Percentiles rank a stretch among this genome's conserved stretches.
Conservation (phyloP, 1,140 invertebrate genomes). For the Subanguina moxae region DNA sequence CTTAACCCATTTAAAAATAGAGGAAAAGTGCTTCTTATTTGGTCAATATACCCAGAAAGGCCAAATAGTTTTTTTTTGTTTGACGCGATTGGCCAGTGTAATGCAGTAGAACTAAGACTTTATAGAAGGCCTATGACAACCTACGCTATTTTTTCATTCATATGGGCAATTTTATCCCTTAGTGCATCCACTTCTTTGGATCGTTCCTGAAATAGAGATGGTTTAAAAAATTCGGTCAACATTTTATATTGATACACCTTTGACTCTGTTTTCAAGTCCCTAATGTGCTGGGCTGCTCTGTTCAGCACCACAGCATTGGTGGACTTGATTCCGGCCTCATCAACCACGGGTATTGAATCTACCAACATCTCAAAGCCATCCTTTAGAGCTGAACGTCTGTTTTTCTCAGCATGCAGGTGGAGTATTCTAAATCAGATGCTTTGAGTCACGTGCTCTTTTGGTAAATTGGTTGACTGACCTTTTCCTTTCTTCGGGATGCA, state of each 20-base stretch:
- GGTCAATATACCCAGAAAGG: too few species aligned
- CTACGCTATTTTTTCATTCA: slow-evolving; percentile 45
- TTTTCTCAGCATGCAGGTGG: slow-evolving; percentile 95
- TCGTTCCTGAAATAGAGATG: slow-evolving; percentile 2
- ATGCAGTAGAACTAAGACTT: too few species aligned
- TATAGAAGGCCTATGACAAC: too few species aligned
- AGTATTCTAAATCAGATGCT: slow-evolving; percentile 59
- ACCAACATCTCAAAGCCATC: slow-evolving; percentile 42
- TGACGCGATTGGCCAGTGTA: too few species aligned
- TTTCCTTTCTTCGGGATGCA: slow-evolving; percentile 58
- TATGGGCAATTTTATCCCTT: slow-evolving; percentile 35
- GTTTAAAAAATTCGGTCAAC: too few species aligned
- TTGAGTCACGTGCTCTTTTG: not conserved
- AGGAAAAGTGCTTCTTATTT: too few species aligned
- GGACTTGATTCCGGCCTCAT: slow-evolving; percentile 40
- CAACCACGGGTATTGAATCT: slow-evolving; percentile 39
- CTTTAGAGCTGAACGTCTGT: slow-evolving; percentile 67
- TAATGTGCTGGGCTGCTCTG: slow-evolving; percentile 42
- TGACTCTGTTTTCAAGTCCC: slow-evolving; percentile 21
- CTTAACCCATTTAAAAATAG: too few species aligned
- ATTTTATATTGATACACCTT: slow-evolving; percentile 4
- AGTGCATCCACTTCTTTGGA: slow-evolving; percentile 28
- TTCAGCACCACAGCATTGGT: slow-evolving; percentile 49
- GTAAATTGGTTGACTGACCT: slow-evolving; percentile 32
- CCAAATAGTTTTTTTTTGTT: too few species aligned